Base-by-base conservation (phyloP, 2,888 invertebrate species). In the Eugnorisma glareosa region DNA sequence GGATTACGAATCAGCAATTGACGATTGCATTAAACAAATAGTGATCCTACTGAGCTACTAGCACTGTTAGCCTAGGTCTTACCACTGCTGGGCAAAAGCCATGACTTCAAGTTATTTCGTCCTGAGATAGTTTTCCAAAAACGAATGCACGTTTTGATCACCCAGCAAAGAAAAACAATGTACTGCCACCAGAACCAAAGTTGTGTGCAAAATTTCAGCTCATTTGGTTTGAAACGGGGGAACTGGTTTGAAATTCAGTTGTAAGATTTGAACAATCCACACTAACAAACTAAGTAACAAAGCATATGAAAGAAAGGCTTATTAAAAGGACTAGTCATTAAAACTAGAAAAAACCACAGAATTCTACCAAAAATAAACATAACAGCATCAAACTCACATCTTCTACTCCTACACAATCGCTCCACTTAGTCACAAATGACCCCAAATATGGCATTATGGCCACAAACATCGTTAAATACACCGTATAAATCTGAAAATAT, bases 401-500 rank as follows among this genome's bases (percentile, higher is more conserved):
- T 43, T 28, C 24, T 15, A 57, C 76, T 21, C 75, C 81, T 48
- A 69, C 74, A 51, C 43, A 69, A 40, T n/a, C 69, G 24, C 21
- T 70, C 28, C 21, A 63, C 13, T 57, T 61, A 81, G 73, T 61
- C 45, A 72, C 18, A 31, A 67, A 51, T 77, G 35, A 18, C 28
- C n/a, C 75, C 63, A 82, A 84, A 86, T 43, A 74, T 11, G 70
- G 84, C 63, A 0, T 5, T 37, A 64, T 64, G 15, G 40, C 64
- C 64, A 28, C n/a, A 64, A n/a, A 64, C 31, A n/a, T 24, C 67
- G 68, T 31, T 67, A 78, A 69, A 70, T 63, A 28, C 63, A 45
- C 15, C 54, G 75, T 61, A 69, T 73, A 80, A 83, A 85, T 88
- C 84, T 87, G 85, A 78, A 88, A 83, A 87, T 85, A 79, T 79